phyloP scores from a whole-genome alignment of 2,113 vertebrate genomes.

The Cichladusa arquata region DNA sequence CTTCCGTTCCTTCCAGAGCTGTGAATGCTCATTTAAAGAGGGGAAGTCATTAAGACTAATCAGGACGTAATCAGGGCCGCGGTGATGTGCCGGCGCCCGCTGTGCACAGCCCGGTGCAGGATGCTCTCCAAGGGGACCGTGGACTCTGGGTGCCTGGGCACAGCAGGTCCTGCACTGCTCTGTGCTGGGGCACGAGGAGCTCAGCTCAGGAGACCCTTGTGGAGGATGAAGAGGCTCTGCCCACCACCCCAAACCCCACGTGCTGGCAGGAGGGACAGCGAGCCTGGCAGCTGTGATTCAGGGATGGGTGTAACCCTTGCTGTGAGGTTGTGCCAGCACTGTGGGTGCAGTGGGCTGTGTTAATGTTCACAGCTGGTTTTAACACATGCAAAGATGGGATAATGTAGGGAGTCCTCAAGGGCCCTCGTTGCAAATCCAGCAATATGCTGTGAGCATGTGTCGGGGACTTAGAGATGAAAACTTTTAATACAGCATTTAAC shows the following conservation, averaged over 20 bases:
- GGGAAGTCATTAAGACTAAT: slow-evolving; percentile 61
- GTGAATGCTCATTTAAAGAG: slow-evolving; percentile 16
- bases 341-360: background rate
- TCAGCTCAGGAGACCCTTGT: background rate
- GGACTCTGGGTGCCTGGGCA: background rate
- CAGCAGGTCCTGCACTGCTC: background rate
- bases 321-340: background rate
- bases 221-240: background rate
- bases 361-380: background rate
- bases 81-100: background rate
- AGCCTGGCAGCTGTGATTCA: accelerated
- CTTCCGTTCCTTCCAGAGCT: slow-evolving; percentile 23
- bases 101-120: background rate
- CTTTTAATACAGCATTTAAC: background rate
- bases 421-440: background rate
- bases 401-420: background rate
- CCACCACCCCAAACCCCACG: accelerated
- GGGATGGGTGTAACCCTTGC: background rate
- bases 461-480: background rate
- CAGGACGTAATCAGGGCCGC: background rate
- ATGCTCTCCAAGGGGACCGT: background rate
- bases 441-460: background rate
- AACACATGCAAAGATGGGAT: background rate
- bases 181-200: background rate
- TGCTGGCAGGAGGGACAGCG: accelerated